A percentile compares a stretch with the other conserved stretches of the same genome.
These are phyloP conservation scores for Sinelater perroti DNA, from an alignment of 2,888 invertebrate species.

Conservation along the genomic window DNA sequence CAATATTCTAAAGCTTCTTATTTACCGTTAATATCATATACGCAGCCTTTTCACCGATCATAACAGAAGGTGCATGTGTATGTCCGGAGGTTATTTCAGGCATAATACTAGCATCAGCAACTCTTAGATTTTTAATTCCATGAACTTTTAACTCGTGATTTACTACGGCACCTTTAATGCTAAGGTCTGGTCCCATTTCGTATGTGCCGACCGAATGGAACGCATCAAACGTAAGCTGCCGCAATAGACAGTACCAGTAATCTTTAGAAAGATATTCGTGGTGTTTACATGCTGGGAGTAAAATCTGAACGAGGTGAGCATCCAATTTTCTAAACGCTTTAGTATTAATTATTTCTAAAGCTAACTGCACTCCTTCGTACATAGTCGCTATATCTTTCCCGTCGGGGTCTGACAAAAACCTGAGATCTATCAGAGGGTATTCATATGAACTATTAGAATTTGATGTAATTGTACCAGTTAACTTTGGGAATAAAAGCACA, in stretches of 20 bases:
- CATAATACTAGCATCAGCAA: slow-evolving; percentile 65
- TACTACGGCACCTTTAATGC: slow-evolving; percentile 62
- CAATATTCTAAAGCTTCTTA: too few species aligned
- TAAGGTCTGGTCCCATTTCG: slow-evolving; percentile 63
- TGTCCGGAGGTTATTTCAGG: slow-evolving; percentile 63
- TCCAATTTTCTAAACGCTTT: slow-evolving; percentile 68
- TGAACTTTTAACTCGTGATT: slow-evolving; percentile 63
- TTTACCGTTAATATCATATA: too few species aligned
- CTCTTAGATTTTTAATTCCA: slow-evolving; percentile 62
- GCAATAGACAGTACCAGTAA: slow-evolving; percentile 63
- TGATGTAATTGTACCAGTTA: slow-evolving; percentile 46
- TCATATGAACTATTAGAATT: slow-evolving; percentile 47
- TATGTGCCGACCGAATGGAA: slow-evolving; percentile 64
- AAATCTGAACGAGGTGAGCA: slow-evolving; percentile 63
- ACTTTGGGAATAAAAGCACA: slow-evolving; percentile 47
- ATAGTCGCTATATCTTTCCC: slow-evolving; percentile 67
- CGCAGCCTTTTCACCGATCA: slow-evolving; percentile 66
- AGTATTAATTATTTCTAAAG: slow-evolving; percentile 54
- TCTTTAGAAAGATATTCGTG: slow-evolving; percentile 56
- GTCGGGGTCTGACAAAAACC: slow-evolving; percentile 43
- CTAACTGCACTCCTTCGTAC: slow-evolving; percentile 66
- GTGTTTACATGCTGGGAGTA: slow-evolving; percentile 62
- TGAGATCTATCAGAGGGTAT: slow-evolving; percentile 48
- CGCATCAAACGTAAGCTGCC: slow-evolving; percentile 59
- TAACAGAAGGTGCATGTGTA: slow-evolving; percentile 62